Conservation (phyloP, 2,888 invertebrate genomes). For the Embidobia sp. region DNA sequence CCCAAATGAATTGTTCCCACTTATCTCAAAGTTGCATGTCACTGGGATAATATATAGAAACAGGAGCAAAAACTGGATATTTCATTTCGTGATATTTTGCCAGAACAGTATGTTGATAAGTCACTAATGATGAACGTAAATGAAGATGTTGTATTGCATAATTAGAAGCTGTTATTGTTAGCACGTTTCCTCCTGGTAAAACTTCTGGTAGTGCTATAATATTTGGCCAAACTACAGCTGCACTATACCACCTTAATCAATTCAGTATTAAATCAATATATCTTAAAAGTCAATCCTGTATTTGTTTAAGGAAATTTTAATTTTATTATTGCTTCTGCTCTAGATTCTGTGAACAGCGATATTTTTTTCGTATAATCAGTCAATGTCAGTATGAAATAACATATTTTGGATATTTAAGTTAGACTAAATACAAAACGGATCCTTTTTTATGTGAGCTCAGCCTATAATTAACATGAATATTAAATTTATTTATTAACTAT, state of each 20-base stretch:
- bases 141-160: slow-evolving; percentile 58
- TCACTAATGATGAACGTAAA: slow-evolving; percentile 63
- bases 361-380: no score
- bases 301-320: no score
- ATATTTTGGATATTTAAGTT: no score
- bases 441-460: no score
- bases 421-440: no score
- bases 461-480: no score
- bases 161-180: slow-evolving; percentile 48
- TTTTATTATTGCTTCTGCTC: no score
- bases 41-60: slow-evolving; percentile 64
- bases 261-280: neutral
- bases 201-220: slow-evolving; percentile 63
- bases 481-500: no score
- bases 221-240: slow-evolving; percentile 68
- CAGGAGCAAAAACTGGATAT: slow-evolving; percentile 66
- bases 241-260: slow-evolving; percentile 68
- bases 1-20: slow-evolving; percentile 70
- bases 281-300: no score
- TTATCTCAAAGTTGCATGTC: slow-evolving; percentile 44
- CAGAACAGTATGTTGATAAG: slow-evolving; percentile 66
- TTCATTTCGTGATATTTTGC: slow-evolving; percentile 53
- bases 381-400: no score
- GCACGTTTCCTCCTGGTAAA: slow-evolving; percentile 63
- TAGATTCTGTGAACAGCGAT: no score